Evolutionary conservation across 2,888 invertebrate genomes (phyloP), one percentile per base, ranked within the genome.

Genomic region (Phragmatobia fuliginosa): DNA sequence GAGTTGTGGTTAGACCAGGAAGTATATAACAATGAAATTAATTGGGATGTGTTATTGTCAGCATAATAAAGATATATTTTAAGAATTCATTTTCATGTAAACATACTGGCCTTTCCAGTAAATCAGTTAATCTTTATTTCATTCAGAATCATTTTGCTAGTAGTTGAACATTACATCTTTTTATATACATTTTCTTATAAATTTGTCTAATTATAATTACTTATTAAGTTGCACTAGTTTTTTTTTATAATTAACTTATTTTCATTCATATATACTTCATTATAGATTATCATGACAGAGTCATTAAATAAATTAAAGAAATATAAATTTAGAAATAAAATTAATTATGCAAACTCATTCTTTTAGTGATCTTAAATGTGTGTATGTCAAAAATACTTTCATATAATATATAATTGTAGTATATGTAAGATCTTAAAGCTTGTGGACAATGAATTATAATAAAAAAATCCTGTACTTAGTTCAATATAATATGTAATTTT

Each of bases 1-100:
- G 98, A 98, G 87, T 91, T 97, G 28, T 99, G 99, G 99, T 95
- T 99, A 70, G 98, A 99, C 83, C 97, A 98, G 89, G 99, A 99
- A 95, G 99, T 99, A 32, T 99, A 98, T 91, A 97, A 97, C 87
- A 97, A 97, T 86, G 96, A 97, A 87, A 97, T 97, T 78, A 96
- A 98, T 90, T 98, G 98, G 98, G 97, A 98, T 88, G 95, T 93
- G 73, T 83, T 94, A 74, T 80, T 93, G 70, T 85, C 90, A 74
- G 83, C 90, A 80, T 92, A n/a, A n/a, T n/a, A 81, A 91, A 85
- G 79, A 77, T 66, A 28, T 56, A 56, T 70, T 77, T 32, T 28
- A 56, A 67, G 61, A 68, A 71, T 67, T 16, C 33, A 70, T 68
- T 71, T 72, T 74, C 71, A 73, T 73, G 63, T 75, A 63, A 72